Percentiles rank a stretch among this genome's conserved stretches.
phyloP scores from a whole-genome alignment of 1,140 invertebrate genomes.

The Philopotamus ludificatus region DNA sequence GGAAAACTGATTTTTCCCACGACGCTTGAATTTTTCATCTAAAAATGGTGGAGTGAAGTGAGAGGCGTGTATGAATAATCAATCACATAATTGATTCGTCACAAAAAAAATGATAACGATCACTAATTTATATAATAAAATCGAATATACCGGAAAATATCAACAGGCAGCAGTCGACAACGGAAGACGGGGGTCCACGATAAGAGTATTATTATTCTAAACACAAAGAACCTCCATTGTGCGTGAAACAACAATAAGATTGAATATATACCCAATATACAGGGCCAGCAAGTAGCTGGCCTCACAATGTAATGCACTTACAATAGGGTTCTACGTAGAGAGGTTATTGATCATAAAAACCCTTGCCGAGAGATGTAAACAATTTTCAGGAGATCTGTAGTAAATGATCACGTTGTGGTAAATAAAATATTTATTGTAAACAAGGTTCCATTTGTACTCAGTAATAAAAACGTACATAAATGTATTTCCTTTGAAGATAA shows the following conservation, averaged over 20 bases:
- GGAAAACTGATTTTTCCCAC: neutral
- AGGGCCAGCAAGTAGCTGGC: neutral
- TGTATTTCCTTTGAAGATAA: no score
- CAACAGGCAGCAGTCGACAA: slow-evolving; percentile 19
- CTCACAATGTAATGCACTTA: slow-evolving; percentile 6
- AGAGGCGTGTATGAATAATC: no score
- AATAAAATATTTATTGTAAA: neutral
- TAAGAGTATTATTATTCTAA: slow-evolving; percentile 38
- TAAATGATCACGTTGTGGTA: neutral
- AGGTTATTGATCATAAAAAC: slow-evolving; percentile 8
- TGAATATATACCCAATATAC: slow-evolving; percentile 19
- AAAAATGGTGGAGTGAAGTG: no score
- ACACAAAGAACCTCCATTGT: slow-evolving; percentile 39
- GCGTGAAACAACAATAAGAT: slow-evolving; percentile 41
- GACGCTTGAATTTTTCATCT: neutral
- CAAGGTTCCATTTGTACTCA: neutral
- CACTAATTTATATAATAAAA: no score
- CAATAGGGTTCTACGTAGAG: slow-evolving; percentile 13
- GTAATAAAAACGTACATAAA: neutral
- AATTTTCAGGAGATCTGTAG: neutral
- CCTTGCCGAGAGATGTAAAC: no score
- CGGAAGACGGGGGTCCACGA: slow-evolving; percentile 18
- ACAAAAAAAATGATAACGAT: no score
- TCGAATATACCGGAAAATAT: no score
- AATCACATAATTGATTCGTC: no score